These are phyloP conservation scores for Platorchestia sp. DNA, from an alignment of 1,140 invertebrate genomes.

Conservation along the genomic window DNA sequence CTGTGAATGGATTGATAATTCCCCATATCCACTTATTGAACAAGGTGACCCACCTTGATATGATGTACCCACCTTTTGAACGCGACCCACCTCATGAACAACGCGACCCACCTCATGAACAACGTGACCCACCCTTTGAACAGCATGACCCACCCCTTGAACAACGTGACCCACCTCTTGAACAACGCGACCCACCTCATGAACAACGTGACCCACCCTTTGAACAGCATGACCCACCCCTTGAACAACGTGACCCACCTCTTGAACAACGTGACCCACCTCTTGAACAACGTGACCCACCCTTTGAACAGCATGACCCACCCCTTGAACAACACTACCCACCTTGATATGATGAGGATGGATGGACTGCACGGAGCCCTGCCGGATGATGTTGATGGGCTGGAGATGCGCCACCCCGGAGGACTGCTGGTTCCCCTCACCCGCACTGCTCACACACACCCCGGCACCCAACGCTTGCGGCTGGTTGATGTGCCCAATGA, in stretches of 20 bases:
- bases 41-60: not conserved
- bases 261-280: too few relatives aligned
- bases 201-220: too few relatives aligned
- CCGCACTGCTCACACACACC: not conserved
- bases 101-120: too few relatives aligned
- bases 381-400: constrained; percentile 23
- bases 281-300: not conserved
- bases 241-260: too few relatives aligned
- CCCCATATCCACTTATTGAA: not conserved
- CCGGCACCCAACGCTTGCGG: not conserved
- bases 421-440: not conserved
- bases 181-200: too few relatives aligned
- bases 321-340: not conserved
- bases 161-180: too few relatives aligned
- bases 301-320: not conserved
- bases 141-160: too few relatives aligned
- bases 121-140: too few relatives aligned
- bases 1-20: too few relatives aligned
- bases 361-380: not conserved
- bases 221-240: too few relatives aligned
- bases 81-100: not conserved
- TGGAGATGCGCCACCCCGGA: not conserved
- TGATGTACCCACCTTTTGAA: not conserved
- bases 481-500: not conserved
- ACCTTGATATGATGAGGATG: constrained; percentile 4